Base-by-base conservation (phyloP, 1,140 invertebrate species). In the Drosophila melanogaster region DNA sequence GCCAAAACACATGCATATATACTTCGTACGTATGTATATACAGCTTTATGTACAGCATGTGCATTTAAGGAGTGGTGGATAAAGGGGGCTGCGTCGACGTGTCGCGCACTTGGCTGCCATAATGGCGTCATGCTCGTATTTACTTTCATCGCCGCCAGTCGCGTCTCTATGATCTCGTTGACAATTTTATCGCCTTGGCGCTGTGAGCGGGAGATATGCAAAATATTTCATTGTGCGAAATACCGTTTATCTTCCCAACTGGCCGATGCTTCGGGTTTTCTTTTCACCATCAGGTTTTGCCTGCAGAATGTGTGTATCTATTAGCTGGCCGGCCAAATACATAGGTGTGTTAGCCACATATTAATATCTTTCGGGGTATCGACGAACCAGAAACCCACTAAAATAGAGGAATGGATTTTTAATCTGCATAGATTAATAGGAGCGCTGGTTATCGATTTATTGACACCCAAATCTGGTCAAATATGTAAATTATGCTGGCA, bases 101-200 rank as follows among this genome's bases (percentile, higher is more conserved):
- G 81, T 80, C 81, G 81, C 72, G 81, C 81, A 85, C 67, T 85
- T 85, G 77, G 81, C 81, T 85, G 79, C 81, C 64, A 71, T 90
- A 89, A 89, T 89, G 84, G 84, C 84, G 85, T 90, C 84, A 90
- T 89, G 77, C 84, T 89, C 84, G 81, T 80, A 89, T 89, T 89
- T 89, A 89, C 84, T 90, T 90, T 83, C 87, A 90, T 87, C 83
- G 86, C 83, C 71, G 77, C 61, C 77, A 84, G 75, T 77, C 65
- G 79, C 62, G 65, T 85, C 78, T 90, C 87, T 91, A 91, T 89
- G 83, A 85, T 79, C 89, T 89, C 67, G 84, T 89, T 91, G 89
- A 91, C 89, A 91, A 91, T 85, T 91, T 91, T 89, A 89, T 89
- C 77, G 84, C 49, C 67, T 64, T 74, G 70, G 62, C 60, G 77